Conservation (phyloP, 1,140 invertebrate genomes). For the Bradysia coprophila region DNA sequence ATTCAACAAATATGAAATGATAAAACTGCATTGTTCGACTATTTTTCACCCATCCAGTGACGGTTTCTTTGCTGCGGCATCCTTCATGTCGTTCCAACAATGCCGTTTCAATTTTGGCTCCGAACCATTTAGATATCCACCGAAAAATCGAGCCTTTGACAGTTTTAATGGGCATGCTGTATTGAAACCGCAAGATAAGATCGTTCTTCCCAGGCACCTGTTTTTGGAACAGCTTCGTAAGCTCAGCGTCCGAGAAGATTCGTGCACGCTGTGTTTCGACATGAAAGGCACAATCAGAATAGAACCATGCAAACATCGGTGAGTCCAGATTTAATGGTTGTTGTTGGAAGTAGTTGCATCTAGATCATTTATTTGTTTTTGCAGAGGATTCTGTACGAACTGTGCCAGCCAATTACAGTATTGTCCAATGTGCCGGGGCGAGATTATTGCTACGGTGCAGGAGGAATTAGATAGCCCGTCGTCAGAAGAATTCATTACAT, state of each 20-base stretch:
- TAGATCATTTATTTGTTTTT: conserved; percentile 20
- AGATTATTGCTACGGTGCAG: conserved; percentile 21
- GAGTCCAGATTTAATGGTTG: conserved; percentile 19
- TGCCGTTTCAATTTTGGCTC: conserved; percentile 87
- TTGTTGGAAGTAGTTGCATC: no score
- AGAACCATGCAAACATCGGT: conserved; percentile 65
- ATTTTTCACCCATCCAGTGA: conserved; percentile 27
- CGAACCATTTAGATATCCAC: conserved; percentile 61
- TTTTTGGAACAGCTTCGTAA: conserved; percentile 51
- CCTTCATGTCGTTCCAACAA: conserved; percentile 92
- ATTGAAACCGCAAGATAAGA: conserved; percentile 49
- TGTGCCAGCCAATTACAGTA: conserved; percentile 61
- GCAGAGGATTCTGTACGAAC: conserved; percentile 64
- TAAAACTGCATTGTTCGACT: background rate
- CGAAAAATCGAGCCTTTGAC: conserved; percentile 38
- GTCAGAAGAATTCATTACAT: no score
- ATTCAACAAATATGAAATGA: background rate
- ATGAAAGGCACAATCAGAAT: conserved; percentile 52
- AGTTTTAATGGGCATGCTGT: conserved; percentile 62
- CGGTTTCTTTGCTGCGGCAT: conserved; percentile 84
- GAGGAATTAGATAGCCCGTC: no score
- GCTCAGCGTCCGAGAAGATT: conserved; percentile 62
- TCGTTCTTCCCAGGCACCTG: conserved; percentile 46
- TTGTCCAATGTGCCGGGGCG: conserved; percentile 75
- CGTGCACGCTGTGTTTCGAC: conserved; percentile 79